phyloP scores from a whole-genome alignment of 2,797 vertebrate genomes.

The Lagorchestes hirsutus region DNA sequence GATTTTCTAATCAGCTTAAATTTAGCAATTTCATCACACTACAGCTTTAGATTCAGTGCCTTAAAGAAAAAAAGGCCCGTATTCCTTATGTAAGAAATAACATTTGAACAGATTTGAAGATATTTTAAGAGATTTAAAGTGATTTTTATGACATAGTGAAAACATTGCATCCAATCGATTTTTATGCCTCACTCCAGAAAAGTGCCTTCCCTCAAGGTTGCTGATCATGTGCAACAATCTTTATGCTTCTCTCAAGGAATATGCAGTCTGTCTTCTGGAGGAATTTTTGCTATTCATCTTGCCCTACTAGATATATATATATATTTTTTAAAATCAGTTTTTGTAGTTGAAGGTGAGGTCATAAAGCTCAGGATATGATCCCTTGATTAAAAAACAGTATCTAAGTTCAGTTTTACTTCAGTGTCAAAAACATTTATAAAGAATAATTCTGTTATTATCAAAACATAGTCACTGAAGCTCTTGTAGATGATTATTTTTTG shows the following conservation, averaged over 20 bases:
- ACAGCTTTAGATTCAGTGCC: background rate
- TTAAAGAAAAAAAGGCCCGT: background rate
- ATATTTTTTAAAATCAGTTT: too few species aligned
- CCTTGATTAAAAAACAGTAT: too few species aligned
- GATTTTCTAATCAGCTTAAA: background rate
- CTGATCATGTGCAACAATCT: background rate
- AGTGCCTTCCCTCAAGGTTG: background rate
- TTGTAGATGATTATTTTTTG: background rate
- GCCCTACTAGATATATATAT: background rate
- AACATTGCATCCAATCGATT: background rate
- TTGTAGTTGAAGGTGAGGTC: too few species aligned
- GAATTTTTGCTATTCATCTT: background rate
- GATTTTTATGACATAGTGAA: background rate
- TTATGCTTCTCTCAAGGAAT: too few species aligned
- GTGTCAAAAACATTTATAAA: too few species aligned
- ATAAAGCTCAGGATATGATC: too few species aligned
- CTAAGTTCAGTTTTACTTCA: too few species aligned
- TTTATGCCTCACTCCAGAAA: background rate
- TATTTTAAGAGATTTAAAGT: background rate
- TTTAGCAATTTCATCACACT: background rate
- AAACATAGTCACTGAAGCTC: too few species aligned
- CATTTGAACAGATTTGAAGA: background rate
- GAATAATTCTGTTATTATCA: too few species aligned
- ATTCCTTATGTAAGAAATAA: background rate
- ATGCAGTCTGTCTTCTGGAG: too few species aligned